phyloP scores from a whole-genome alignment of 2,113 vertebrate species.

The Hippocampus abdominalis region DNA sequence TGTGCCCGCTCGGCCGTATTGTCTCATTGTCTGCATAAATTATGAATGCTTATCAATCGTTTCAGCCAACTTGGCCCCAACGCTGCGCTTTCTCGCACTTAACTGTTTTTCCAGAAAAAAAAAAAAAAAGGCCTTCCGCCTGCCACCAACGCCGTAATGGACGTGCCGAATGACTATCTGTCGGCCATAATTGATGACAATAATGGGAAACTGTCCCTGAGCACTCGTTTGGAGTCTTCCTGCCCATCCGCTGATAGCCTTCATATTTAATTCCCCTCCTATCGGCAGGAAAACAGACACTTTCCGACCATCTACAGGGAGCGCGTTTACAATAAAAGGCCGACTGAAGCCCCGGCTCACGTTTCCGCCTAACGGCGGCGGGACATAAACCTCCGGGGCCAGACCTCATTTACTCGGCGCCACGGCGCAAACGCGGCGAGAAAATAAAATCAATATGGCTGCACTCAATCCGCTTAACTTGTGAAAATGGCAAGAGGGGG shows the following conservation, averaged over 20 bases:
- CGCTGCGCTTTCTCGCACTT: neutral
- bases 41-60: neutral
- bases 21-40: neutral
- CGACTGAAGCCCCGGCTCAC: slow-evolving; percentile 66
- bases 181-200: slow-evolving; percentile 70
- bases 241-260: slow-evolving; percentile 71
- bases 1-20: neutral
- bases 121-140: slow-evolving; percentile 11
- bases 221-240: slow-evolving; percentile 70
- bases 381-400: slow-evolving; percentile 74
- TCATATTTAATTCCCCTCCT: slow-evolving; percentile 69
- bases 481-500: slow-evolving; percentile 45
- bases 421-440: slow-evolving; percentile 63
- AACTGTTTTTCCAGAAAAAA: neutral
- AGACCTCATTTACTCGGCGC: slow-evolving; percentile 76
- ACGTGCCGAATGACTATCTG: slow-evolving; percentile 59
- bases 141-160: slow-evolving; percentile 48
- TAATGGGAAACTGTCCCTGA: slow-evolving; percentile 73
- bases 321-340: slow-evolving; percentile 70
- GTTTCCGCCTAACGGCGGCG: slow-evolving; percentile 67
- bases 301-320: slow-evolving; percentile 68
- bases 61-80: neutral
- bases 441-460: slow-evolving; percentile 72
- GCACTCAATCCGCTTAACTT: slow-evolving; percentile 61
- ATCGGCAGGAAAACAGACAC: slow-evolving; percentile 72